phyloP scores from a whole-genome alignment of 2,113 vertebrate species.

The Cottus gobio region DNA sequence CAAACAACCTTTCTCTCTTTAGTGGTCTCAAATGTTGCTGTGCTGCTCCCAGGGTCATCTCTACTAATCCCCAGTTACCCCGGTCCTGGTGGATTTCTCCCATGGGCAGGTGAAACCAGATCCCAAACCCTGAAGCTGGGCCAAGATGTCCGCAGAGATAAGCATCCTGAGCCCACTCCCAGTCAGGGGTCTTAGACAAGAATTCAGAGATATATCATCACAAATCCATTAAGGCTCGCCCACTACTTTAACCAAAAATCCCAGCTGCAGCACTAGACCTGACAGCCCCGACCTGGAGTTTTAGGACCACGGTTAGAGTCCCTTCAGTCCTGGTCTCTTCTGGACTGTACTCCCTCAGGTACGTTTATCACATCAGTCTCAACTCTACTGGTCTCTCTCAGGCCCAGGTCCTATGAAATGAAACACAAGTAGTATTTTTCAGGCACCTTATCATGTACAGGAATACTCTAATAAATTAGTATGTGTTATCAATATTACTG shows the following conservation, averaged over 20 bases:
- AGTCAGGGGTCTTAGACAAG: constrained; percentile 86
- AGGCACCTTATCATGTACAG: constrained; percentile 77
- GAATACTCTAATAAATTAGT: background rate
- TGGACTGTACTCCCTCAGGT: constrained; percentile 31
- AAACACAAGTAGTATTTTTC: constrained; percentile 88
- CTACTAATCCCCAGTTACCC: constrained; percentile 92
- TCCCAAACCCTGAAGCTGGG: constrained; percentile 88
- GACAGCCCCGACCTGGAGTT: constrained; percentile 31
- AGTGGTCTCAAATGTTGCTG: constrained; percentile 94
- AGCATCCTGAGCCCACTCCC: constrained; percentile 89
- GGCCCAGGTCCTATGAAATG: constrained; percentile 34
- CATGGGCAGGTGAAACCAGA: constrained; percentile 90
- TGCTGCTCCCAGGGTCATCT: constrained; percentile 89
- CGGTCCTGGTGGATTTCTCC: constrained; percentile 88
- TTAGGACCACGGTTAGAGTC: constrained; percentile 26
- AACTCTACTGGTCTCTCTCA: background rate
- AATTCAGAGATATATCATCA: constrained; percentile 95
- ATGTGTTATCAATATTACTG: background rate
- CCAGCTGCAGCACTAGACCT: constrained; percentile 67
- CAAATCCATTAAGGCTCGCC: constrained; percentile 90
- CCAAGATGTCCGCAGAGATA: constrained; percentile 95
- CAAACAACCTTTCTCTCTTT: constrained; percentile 89
- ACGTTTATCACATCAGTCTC: background rate
- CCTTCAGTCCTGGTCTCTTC: background rate
- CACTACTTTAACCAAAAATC: constrained; percentile 74